Base-by-base conservation (phyloP, 2,797 vertebrate genomes). In the Phalloptychus januarius region DNA sequence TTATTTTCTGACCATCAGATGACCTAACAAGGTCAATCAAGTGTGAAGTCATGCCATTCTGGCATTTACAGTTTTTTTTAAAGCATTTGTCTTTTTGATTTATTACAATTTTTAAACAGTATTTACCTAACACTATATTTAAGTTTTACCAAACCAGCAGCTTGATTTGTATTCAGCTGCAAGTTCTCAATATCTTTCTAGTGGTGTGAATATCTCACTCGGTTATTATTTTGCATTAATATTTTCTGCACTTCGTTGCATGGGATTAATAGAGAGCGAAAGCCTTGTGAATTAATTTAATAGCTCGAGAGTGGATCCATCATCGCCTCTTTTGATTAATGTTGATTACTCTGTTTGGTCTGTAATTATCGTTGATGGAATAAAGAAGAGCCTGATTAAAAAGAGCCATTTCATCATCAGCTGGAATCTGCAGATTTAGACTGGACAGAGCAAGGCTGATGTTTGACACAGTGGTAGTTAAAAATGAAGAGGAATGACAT, bases 361-460 rank as follows among this genome's bases (percentile, higher is more conserved):
- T 8, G 87, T 87, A 91, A 94, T 94, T 93, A 92, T 91, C 78
- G 82, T 78, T 16, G 77, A 80, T 77, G 86, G 77, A 84, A 81
- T 83, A 83, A 89, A 84, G 73, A 78, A 76, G 75, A 79, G 71
- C 76, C 84, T 87, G 92, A 94, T 95, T 94, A 92, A 92, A 88
- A 81, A 48, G 80, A 85, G 88, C 93, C 92, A 92, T 95, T 93
- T 91, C 89, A 94, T 94, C 91, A 93, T 81, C 85, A 80, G 76
- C 77, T 71, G 36, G 81, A 79, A 86, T 85, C 77, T 77, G 82
- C 86, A 82, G 79, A 75, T 82, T 76, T 56, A 72, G 79, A 83
- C 71, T 46, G 63, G 83, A 72, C 78, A 20, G 79, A 71, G 76
- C 76, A 48, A 15, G 46, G 40, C 82, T 78, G 71, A 48, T 73